Percentiles rank a stretch among this genome's conserved stretches.
Conservation (phyloP, 2,113 vertebrate species). For the Sarotherodon lohbergeri region DNA sequence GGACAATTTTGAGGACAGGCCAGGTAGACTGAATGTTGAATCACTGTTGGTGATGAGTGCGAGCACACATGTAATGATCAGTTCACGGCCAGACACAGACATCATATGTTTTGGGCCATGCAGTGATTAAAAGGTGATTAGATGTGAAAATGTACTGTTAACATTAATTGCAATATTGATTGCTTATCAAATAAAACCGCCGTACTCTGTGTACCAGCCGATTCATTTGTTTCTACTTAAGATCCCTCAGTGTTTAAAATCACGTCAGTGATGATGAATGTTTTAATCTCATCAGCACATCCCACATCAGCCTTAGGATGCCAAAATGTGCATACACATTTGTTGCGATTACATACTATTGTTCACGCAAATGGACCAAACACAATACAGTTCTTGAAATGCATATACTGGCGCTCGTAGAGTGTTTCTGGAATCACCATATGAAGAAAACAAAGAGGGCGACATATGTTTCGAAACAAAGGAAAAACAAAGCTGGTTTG, state of each 20-base stretch:
- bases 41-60: background rate
- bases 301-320: background rate
- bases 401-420: background rate
- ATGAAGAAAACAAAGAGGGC: constrained; percentile 6
- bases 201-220: background rate
- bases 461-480: background rate
- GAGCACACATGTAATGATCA: background rate
- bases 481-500: constrained; percentile 17
- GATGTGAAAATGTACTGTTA: background rate
- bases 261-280: background rate
- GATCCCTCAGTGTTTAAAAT: background rate
- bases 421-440: background rate
- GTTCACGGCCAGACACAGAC: background rate
- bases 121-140: background rate
- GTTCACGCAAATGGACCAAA: background rate
- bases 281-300: background rate
- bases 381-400: background rate
- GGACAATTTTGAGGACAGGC: background rate
- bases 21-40: background rate
- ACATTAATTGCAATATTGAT: background rate
- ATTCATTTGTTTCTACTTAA: background rate
- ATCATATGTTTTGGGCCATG: background rate
- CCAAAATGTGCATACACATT: background rate
- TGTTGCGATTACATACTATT: background rate
- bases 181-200: background rate